Evolutionary conservation across 2,797 vertebrate genomes (phyloP).

Genomic region (Acestrorhynchus altus): DNA sequence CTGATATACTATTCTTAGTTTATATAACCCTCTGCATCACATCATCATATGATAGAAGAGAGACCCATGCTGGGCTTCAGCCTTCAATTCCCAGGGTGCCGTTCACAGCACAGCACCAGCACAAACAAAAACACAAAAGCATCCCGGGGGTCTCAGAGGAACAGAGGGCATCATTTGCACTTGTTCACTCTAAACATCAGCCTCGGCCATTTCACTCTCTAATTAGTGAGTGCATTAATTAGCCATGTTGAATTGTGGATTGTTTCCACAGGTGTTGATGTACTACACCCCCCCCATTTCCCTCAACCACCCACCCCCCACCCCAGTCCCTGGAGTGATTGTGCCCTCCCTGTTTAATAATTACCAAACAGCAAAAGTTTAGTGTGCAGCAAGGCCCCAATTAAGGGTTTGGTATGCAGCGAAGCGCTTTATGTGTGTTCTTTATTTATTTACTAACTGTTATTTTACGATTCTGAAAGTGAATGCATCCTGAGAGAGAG

Average conservation of each 20-base stretch:
- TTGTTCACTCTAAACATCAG: background rate
- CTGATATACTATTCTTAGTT: background rate
- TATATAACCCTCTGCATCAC: background rate
- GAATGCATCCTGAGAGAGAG: background rate
- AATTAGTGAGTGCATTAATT: constrained; percentile 11
- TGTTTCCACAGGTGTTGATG: background rate
- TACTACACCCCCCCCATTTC: too few relatives aligned
- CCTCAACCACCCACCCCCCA: too few relatives aligned
- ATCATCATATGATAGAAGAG: background rate
- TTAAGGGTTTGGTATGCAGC: background rate
- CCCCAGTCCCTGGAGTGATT: background rate
- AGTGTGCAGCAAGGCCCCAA: constrained; percentile 4
- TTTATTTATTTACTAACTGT: background rate
- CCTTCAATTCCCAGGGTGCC: background rate
- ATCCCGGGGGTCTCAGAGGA: background rate
- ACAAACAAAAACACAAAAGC: background rate
- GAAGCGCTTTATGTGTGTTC: background rate
- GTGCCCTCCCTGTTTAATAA: background rate
- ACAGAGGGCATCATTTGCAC: background rate
- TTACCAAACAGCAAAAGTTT: background rate
- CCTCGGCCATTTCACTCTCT: background rate
- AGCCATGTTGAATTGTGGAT: background rate
- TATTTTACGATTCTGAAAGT: background rate
- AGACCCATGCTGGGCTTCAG: background rate
- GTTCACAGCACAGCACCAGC: background rate